Conservation (phyloP, 2,888 invertebrate genomes). For the Melinopterus prodromus region DNA sequence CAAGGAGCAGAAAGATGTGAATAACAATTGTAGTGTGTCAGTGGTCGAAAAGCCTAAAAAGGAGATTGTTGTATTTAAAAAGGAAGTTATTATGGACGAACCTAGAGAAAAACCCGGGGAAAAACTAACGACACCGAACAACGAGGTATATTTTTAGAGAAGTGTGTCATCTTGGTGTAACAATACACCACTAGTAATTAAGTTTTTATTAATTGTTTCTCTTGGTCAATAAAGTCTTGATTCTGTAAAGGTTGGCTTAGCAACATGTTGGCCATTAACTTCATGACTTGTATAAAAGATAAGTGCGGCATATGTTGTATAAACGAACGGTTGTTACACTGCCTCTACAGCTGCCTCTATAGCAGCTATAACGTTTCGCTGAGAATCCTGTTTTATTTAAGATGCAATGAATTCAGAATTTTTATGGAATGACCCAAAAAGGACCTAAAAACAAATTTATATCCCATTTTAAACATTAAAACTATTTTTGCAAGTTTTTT, state of each 20-base stretch:
- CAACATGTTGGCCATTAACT: neutral
- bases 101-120: neutral
- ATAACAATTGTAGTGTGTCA: slow-evolving; percentile 30
- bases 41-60: neutral
- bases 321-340: neutral
- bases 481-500: no score
- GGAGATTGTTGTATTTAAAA: neutral
- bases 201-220: neutral
- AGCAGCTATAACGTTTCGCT: neutral
- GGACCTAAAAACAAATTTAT: no score
- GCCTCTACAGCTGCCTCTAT: no score
- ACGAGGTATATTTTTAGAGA: neutral
- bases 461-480: no score
- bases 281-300: neutral
- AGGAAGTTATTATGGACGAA: neutral
- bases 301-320: neutral
- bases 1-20: slow-evolving; percentile 47
- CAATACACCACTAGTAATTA: neutral
- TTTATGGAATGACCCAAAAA: no score
- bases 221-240: neutral
- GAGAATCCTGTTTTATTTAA: neutral
- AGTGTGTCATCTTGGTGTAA: neutral
- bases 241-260: neutral
- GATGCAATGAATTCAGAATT: no score
- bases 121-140: neutral